A percentile compares a stretch with the other conserved stretches of the same genome.
phyloP scores from a whole-genome alignment of 1,140 invertebrate genomes.

The Myzus persicae region DNA sequence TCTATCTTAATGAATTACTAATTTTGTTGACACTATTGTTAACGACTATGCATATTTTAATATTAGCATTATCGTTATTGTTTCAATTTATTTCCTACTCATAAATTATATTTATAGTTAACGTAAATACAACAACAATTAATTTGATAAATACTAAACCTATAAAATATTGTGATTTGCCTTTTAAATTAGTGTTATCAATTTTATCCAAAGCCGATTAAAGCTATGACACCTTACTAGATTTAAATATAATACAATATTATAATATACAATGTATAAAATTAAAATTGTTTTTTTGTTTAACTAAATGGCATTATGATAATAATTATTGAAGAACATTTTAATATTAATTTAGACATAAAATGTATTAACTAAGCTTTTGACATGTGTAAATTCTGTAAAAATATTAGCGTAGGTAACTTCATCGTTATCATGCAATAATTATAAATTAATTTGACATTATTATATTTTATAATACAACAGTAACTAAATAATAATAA shows the following conservation, averaged over 20 bases:
- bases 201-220: background rate
- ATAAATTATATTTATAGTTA: background rate
- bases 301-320: background rate
- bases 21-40: slow-evolving; percentile 6
- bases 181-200: background rate
- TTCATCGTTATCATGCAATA: too few relatives aligned
- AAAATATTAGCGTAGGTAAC: too few relatives aligned
- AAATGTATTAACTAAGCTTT: too few relatives aligned
- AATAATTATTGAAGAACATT: too few relatives aligned
- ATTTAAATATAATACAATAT: background rate
- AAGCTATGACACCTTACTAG: background rate
- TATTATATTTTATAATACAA: too few relatives aligned
- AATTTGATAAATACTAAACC: background rate
- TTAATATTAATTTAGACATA: too few relatives aligned
- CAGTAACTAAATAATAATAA: background rate
- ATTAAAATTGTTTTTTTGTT: background rate
- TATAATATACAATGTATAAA: background rate
- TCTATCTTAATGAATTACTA: slow-evolving; percentile 13
- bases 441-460: too few relatives aligned
- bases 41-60: slow-evolving; percentile 1
- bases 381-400: too few relatives aligned
- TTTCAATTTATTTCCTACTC: background rate
- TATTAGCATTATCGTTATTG: background rate
- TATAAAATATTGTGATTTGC: background rate
- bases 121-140: background rate